phyloP scores from a whole-genome alignment of 2,797 vertebrate genomes.

The Notoglanidium macrostoma region DNA sequence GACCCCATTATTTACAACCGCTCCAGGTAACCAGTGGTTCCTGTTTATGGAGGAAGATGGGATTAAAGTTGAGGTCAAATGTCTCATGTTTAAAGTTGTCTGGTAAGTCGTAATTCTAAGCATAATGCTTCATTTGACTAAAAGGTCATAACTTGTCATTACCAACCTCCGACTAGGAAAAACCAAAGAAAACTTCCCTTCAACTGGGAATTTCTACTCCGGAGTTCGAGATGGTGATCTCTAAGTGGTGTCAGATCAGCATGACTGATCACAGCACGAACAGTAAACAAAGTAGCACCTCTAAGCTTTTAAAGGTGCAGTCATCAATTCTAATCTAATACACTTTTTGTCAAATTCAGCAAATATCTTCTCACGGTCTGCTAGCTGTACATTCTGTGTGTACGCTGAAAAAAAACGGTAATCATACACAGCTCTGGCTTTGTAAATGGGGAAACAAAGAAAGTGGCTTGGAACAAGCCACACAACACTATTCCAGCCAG shows the following conservation, averaged over 20 bases:
- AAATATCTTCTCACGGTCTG: no score
- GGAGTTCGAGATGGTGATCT: neutral
- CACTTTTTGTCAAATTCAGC: no score
- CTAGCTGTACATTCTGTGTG: no score
- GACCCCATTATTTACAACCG: constrained; percentile 95
- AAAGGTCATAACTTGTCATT: neutral
- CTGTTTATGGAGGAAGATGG: neutral
- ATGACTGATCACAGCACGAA: neutral
- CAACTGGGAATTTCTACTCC: neutral
- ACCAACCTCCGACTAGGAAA: neutral
- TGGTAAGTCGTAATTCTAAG: neutral
- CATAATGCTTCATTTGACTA: neutral
- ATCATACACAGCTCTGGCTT: no score
- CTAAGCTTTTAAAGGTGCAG: no score
- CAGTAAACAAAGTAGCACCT: neutral
- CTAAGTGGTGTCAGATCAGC: neutral
- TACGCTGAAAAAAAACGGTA: no score
- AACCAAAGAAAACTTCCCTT: neutral
- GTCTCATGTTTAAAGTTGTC: neutral
- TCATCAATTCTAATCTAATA: no score
- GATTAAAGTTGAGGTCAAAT: neutral
- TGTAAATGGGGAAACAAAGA: no score
- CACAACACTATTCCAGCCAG: no score
- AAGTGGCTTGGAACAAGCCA: no score
- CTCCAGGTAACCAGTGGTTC: constrained; percentile 81